A percentile compares a stretch with the other conserved stretches of the same genome.
Conservation (phyloP, 2,113 vertebrate genomes). For the Antigone vipio region DNA sequence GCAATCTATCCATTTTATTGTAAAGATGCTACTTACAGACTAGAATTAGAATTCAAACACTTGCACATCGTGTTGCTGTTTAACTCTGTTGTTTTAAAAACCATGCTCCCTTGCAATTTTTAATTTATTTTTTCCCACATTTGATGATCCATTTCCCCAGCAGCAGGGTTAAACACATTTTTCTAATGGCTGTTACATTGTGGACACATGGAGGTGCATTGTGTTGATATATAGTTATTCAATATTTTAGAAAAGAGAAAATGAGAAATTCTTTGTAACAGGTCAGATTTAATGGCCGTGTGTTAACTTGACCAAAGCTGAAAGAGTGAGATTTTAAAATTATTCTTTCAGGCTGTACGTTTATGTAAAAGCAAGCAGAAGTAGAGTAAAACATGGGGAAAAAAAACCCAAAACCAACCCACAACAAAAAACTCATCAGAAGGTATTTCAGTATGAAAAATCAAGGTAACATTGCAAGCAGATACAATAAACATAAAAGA, state of each 20-base stretch:
- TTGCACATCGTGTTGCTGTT: neutral
- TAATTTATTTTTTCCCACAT: neutral
- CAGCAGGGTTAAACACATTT: neutral
- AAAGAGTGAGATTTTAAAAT: slow-evolving; percentile 1
- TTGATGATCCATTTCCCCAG: neutral
- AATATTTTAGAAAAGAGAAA: neutral
- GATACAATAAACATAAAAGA: slow-evolving; percentile 49
- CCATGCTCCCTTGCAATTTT: neutral
- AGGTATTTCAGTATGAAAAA: slow-evolving; percentile 45
- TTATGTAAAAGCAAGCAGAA: neutral
- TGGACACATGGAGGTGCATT: neutral
- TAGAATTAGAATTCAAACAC: neutral
- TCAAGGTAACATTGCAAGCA: slow-evolving; percentile 44
- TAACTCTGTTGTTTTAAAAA: neutral
- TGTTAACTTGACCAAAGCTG: slow-evolving; percentile 20
- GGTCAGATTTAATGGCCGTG: neutral
- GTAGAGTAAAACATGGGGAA: neutral
- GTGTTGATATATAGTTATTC: neutral
- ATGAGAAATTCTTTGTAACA: neutral
- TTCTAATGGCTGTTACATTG: neutral
- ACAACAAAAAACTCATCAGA: neutral
- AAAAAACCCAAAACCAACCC: neutral
- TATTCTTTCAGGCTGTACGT: neutral
- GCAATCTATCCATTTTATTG: neutral
- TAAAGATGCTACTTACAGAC: neutral